Conservation (phyloP, 2,113 vertebrate species). For the Penelope pileata region DNA sequence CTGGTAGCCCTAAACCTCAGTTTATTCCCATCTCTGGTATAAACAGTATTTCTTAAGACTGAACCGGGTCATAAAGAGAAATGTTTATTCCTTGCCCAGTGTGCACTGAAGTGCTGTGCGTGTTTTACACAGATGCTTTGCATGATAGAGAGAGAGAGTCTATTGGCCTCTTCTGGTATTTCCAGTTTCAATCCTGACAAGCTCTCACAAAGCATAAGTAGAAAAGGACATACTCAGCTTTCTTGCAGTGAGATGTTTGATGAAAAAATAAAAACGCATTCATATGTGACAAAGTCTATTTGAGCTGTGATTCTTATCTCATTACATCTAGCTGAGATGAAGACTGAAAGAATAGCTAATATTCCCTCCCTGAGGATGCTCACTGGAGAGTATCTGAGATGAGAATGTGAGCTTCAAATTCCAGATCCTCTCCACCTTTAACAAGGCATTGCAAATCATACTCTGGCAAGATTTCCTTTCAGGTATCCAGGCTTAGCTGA, state of each 20-base stretch:
- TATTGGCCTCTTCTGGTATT: not conserved
- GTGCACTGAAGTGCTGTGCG: fast-evolving
- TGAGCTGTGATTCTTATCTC: not conserved
- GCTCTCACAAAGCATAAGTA: not conserved
- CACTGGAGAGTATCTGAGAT: not conserved
- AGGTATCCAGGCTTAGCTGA: not conserved
- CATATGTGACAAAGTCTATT: not conserved
- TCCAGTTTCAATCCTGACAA: not conserved
- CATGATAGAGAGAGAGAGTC: fast-evolving
- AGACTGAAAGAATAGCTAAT: not conserved
- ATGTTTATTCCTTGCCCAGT: not conserved
- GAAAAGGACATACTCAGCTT: not conserved
- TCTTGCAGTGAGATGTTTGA: not conserved
- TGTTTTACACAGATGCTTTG: not conserved
- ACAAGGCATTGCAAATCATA: not conserved
- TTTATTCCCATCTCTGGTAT: not conserved
- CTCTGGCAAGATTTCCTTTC: not conserved
- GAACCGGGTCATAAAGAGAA: not conserved
- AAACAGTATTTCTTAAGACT: not conserved
- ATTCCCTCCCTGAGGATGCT: not conserved
- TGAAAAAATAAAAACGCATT: not conserved
- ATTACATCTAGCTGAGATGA: not conserved
- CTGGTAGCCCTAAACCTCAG: not conserved
- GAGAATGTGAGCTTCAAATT: not conserved
- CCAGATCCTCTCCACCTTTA: not conserved